These are phyloP conservation scores for Epizoanthus stellaris DNA, from an alignment of 92 coral and sea anemone species.

Conservation along the genomic window DNA sequence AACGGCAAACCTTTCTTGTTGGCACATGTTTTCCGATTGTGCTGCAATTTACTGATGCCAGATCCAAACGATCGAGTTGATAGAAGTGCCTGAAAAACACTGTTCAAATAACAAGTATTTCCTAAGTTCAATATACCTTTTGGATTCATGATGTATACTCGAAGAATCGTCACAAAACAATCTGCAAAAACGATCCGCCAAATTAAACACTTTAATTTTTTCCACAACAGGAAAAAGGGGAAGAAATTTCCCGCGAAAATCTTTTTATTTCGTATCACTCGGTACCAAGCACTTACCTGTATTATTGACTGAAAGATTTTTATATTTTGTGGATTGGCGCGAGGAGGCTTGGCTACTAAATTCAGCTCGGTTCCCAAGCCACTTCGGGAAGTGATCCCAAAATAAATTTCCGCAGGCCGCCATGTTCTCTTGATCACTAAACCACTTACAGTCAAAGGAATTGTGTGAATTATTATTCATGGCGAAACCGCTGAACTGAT, in stretches of 20 bases:
- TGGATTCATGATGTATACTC: not conserved
- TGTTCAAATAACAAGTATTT: constrained; percentile 23
- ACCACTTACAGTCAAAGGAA: too few relatives aligned
- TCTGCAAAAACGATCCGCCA: too few relatives aligned
- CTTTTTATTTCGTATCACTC: too few relatives aligned
- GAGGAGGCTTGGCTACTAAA: not conserved
- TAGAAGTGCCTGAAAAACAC: constrained; percentile 10
- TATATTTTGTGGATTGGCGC: not conserved
- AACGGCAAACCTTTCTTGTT: constrained; percentile 20
- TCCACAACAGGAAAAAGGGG: constrained; percentile 13
- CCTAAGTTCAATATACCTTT: constrained; percentile 14
- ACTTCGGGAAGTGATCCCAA: too few relatives aligned
- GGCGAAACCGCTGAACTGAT: too few relatives aligned
- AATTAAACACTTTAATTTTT: too few relatives aligned
- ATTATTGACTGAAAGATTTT: constrained; percentile 7
- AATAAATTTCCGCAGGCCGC: too few relatives aligned
- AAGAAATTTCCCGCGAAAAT: constrained; percentile 9
- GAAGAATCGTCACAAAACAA: too few relatives aligned
- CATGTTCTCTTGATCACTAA: too few relatives aligned
- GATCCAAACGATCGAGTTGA: constrained; percentile 3
- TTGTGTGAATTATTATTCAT: too few relatives aligned
- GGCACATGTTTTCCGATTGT: constrained; percentile 24
- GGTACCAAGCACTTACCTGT: too few relatives aligned
- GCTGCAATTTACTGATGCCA: constrained; percentile 15
- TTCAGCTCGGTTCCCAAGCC: too few relatives aligned